phyloP scores from a whole-genome alignment of 2,113 vertebrate species.

The Erythrocercus mccallii region DNA sequence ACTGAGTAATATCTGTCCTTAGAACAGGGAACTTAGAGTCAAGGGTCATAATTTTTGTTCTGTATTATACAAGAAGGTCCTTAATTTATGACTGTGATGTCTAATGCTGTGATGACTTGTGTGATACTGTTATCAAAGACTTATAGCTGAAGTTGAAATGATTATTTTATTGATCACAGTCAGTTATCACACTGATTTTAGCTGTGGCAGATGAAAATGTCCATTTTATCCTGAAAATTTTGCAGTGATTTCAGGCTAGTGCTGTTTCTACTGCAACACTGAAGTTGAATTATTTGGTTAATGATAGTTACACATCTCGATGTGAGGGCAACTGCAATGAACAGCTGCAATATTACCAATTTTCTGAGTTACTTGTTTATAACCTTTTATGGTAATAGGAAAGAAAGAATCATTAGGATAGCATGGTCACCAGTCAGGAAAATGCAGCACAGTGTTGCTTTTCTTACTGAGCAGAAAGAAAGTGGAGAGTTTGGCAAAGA shows the following conservation, averaged over 20 bases:
- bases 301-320: not conserved
- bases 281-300: not conserved
- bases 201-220: not conserved
- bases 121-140: not conserved
- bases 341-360: not conserved
- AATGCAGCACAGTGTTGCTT: not conserved
- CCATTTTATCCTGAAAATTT: not conserved
- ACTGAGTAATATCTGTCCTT: not conserved
- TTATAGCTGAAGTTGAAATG: not conserved
- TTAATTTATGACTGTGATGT: not conserved
- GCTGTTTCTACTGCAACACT: not conserved
- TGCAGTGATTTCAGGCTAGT: not conserved
- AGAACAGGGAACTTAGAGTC: not conserved
- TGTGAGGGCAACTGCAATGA: not conserved
- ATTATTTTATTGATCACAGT: not conserved
- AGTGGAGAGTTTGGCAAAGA: not conserved
- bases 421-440: not conserved
- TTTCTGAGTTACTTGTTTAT: not conserved
- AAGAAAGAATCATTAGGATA: not conserved
- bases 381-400: not conserved
- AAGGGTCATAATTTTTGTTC: not conserved
- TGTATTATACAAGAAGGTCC: not conserved
- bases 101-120: not conserved
- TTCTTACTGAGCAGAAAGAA: not conserved
- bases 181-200: not conserved